Conservation (phyloP, 1,140 invertebrate genomes). For the Leptinotarsa texana region DNA sequence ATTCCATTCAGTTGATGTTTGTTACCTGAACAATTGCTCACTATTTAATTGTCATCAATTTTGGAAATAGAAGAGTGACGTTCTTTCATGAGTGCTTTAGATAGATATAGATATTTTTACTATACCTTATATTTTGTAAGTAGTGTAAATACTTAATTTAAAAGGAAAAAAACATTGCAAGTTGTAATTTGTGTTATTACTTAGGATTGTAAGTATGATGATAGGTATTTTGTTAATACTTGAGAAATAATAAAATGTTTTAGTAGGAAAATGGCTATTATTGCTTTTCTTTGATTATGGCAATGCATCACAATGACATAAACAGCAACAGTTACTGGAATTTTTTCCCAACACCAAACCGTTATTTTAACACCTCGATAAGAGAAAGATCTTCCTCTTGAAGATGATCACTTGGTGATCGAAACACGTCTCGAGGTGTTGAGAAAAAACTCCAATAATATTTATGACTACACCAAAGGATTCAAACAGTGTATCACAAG, state of each 20-base stretch:
- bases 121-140: slow-evolving; percentile 32
- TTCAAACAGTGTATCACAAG: too few species aligned
- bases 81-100: slow-evolving; percentile 10
- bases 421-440: too few species aligned
- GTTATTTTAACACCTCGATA: too few species aligned
- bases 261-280: neutral
- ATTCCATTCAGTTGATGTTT: slow-evolving; percentile 35
- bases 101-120: slow-evolving; percentile 18
- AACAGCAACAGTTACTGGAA: too few species aligned
- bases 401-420: too few species aligned
- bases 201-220: neutral
- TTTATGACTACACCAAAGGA: too few species aligned
- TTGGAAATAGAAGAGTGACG: slow-evolving; percentile 25
- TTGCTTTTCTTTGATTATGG: too few species aligned
- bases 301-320: too few species aligned
- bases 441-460: too few species aligned
- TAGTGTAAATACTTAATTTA: slow-evolving; percentile 35
- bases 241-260: neutral
- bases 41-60: slow-evolving; percentile 29
- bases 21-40: slow-evolving; percentile 49
- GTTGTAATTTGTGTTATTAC: slow-evolving; percentile 23
- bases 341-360: too few species aligned
- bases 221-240: slow-evolving; percentile 1
- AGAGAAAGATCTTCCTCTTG: too few species aligned
- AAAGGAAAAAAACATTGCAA: slow-evolving; percentile 13